Percentiles rank a stretch among this genome's conserved stretches.
Evolutionary conservation across 2,113 vertebrate genomes (phyloP).

Genomic region (Ciconia boyciana): DNA sequence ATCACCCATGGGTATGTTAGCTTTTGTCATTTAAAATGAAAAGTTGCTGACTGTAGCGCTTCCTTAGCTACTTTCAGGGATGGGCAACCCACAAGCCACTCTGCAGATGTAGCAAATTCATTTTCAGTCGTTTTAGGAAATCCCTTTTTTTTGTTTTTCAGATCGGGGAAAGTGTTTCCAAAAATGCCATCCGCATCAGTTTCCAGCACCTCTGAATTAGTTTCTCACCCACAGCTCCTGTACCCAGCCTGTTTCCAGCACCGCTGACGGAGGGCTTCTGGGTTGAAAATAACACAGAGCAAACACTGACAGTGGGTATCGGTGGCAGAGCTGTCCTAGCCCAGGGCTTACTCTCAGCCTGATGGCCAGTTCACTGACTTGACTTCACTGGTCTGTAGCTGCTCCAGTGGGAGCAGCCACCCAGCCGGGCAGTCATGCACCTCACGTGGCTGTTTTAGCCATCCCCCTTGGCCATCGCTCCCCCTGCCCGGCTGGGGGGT

Average conservation of each 20-base stretch:
- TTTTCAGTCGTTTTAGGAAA: constrained; percentile 37
- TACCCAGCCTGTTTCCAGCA: not conserved
- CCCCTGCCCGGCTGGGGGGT: not conserved
- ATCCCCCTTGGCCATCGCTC: not conserved
- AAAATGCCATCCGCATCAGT: not conserved
- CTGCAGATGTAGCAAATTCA: constrained; percentile 11
- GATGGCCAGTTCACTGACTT: too few relatives aligned
- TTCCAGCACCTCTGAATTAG: not conserved
- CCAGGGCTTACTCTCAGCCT: not conserved
- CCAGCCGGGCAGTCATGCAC: rapidly evolving
- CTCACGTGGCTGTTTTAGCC: rapidly evolving
- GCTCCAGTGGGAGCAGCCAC: not conserved
- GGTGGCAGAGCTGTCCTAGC: not conserved
- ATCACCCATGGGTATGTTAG: not conserved
- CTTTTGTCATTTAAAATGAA: not conserved
- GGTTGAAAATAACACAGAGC: not conserved
- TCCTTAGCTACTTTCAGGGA: not conserved
- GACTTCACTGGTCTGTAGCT: not conserved
- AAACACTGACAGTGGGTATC: not conserved
- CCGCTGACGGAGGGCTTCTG: not conserved
- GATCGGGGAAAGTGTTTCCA: not conserved
- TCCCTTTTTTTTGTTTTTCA: not conserved
- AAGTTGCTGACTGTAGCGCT: not conserved
- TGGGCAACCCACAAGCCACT: not conserved
- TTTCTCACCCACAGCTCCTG: not conserved